Percentiles rank a stretch among this genome's conserved stretches.
These are phyloP conservation scores for Synergus itoensis DNA, from an alignment of 2,888 invertebrate species.

Conservation along the genomic window DNA sequence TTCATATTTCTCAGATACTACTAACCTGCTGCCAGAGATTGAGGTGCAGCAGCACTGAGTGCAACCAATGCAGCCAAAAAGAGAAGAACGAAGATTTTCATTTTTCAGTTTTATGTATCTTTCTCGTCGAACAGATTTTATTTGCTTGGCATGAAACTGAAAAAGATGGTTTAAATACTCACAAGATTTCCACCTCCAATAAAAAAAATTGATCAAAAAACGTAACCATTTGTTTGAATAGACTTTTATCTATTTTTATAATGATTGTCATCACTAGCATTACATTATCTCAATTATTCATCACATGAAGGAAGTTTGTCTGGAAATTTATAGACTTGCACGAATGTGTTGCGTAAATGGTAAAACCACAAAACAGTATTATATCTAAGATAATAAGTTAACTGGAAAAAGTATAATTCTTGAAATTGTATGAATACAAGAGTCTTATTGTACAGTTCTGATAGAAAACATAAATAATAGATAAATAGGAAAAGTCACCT, in stretches of 20 bases:
- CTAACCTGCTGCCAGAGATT: neutral
- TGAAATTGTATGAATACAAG: too few species aligned
- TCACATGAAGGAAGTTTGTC: neutral
- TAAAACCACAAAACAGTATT: neutral
- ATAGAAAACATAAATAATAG: too few species aligned
- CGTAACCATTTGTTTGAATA: neutral
- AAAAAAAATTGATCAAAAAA: neutral
- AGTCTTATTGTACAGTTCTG: too few species aligned
- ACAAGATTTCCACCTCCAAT: neutral
- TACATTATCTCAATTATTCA: neutral
- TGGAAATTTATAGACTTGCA: neutral
- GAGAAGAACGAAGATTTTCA: neutral
- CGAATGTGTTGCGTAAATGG: neutral
- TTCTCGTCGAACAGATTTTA: neutral
- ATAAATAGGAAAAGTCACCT: too few species aligned
- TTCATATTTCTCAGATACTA: neutral
- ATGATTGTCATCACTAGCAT: neutral
- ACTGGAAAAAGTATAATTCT: neutral
- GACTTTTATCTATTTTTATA: neutral
- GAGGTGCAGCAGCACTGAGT: constrained; percentile 5
- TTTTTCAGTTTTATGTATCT: neutral
- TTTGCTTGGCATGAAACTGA: neutral
- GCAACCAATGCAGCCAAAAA: neutral
- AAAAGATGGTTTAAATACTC: neutral
- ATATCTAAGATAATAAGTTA: neutral